Conservation (phyloP, 2,888 invertebrate species). For the Synergus japonicus region DNA sequence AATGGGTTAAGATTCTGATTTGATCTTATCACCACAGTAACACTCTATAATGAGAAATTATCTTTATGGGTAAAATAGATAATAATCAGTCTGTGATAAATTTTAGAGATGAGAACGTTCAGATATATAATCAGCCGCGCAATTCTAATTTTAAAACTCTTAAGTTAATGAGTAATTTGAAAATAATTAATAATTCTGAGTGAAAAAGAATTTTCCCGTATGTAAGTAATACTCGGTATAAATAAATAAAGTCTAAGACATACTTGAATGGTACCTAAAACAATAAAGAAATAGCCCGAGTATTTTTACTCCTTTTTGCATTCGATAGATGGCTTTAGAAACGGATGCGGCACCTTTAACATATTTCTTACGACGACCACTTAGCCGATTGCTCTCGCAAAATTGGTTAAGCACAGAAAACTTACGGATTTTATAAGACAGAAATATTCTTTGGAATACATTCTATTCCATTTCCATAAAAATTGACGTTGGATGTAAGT, state of each 20-base stretch:
- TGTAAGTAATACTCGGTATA: slow-evolving; percentile 4
- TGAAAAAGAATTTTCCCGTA: background rate
- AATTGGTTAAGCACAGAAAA: slow-evolving; percentile 48
- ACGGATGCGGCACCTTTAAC: slow-evolving; percentile 45
- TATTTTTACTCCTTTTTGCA: slow-evolving; percentile 6
- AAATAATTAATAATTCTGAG: background rate
- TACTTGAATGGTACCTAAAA: background rate
- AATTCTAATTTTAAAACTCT: too few relatives aligned
- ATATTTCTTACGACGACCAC: slow-evolving; percentile 53
- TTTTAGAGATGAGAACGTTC: background rate
- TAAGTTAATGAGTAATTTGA: background rate
- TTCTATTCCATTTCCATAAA: slow-evolving; percentile 52
- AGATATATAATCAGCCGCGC: background rate
- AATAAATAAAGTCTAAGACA: background rate
- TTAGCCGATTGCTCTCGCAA: slow-evolving; percentile 54
- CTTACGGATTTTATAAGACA: slow-evolving; percentile 41
- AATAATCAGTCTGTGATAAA: background rate
- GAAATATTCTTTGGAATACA: slow-evolving; percentile 49
- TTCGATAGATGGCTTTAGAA: slow-evolving; percentile 33
- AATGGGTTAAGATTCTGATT: slow-evolving; percentile 16
- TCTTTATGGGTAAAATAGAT: background rate
- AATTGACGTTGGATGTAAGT: slow-evolving; percentile 52
- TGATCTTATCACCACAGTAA: background rate
- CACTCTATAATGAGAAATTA: slow-evolving; percentile 1
- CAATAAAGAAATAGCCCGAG: background rate